A percentile compares a stretch with the other conserved stretches of the same genome.
Evolutionary conservation across 1,140 invertebrate species (phyloP).

Genomic region (Antheraea mylitta): DNA sequence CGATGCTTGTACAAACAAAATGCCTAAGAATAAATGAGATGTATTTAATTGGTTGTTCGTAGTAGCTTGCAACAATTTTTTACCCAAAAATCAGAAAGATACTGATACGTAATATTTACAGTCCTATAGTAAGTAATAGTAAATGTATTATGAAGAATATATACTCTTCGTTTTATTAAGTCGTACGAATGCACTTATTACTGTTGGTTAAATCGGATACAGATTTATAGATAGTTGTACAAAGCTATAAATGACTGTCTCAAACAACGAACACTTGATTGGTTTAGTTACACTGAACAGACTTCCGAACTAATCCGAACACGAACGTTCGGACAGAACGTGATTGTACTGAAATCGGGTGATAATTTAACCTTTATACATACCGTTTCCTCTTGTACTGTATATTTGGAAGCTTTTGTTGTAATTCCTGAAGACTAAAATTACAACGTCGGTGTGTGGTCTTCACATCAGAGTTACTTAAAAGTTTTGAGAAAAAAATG

Average conservation of each 20-base stretch:
- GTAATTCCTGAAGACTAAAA: not conserved
- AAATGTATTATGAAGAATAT: not conserved
- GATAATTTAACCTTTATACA: conserved; percentile 49
- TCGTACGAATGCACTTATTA: no score
- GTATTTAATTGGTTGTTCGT: no score
- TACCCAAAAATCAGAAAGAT: no score
- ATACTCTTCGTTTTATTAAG: no score
- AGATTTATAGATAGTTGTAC: not conserved
- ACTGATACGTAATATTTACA: no score
- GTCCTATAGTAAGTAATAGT: no score
- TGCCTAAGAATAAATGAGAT: no score
- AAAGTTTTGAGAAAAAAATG: no score
- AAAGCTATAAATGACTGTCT: not conserved
- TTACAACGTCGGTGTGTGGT: no score
- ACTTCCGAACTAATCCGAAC: conserved; percentile 36
- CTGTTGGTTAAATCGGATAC: not conserved
- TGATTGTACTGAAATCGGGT: conserved; percentile 47
- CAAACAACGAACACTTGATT: conserved; percentile 59
- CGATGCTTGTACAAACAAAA: no score
- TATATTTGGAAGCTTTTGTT: not conserved
- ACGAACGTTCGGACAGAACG: conserved; percentile 26
- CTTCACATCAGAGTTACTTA: no score
- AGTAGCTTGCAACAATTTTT: no score
- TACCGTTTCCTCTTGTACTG: not conserved
- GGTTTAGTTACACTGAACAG: conserved; percentile 61